These are phyloP conservation scores for Limenitis arthemis DNA, from an alignment of 2,888 invertebrate species.

Conservation along the genomic window DNA sequence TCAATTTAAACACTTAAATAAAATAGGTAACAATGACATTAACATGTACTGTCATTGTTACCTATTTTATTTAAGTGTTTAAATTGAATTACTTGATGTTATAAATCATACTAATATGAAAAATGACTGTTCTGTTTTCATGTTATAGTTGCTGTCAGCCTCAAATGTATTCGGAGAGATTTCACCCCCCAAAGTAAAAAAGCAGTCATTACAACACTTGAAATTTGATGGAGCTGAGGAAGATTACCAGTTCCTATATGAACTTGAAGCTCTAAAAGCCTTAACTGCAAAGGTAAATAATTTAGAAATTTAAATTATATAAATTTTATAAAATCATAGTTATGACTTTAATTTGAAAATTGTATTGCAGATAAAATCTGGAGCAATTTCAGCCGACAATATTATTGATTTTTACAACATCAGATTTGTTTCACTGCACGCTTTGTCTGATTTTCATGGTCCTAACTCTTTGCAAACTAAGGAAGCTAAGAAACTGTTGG, in stretches of 20 bases:
- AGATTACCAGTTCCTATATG: slow-evolving; percentile 74
- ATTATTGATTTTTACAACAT: slow-evolving; percentile 78
- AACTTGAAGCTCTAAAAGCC: slow-evolving; percentile 72
- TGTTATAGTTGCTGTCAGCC: slow-evolving; percentile 50
- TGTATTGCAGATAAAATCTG: slow-evolving; percentile 49
- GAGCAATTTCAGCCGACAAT: slow-evolving; percentile 65
- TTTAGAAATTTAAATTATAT: no score
- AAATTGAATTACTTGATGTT: no score
- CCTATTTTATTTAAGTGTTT: no score
- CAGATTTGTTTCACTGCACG: slow-evolving; percentile 73
- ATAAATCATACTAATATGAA: no score
- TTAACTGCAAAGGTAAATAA: slow-evolving; percentile 64
- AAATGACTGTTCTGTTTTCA: no score
- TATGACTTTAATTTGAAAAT: neutral
- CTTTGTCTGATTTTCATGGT: slow-evolving; percentile 76
- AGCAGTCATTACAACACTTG: slow-evolving; percentile 42
- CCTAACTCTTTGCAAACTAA: slow-evolving; percentile 74
- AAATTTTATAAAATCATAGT: no score
- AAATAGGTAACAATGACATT: no score
- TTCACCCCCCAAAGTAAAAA: slow-evolving; percentile 38
- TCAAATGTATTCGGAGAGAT: slow-evolving; percentile 50
- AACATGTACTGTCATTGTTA: no score
- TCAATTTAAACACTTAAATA: no score
- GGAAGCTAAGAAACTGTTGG: slow-evolving; percentile 76
- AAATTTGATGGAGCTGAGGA: slow-evolving; percentile 62